Evolutionary conservation across 2,888 invertebrate species (phyloP), one percentile per base, ranked within the genome.

Genomic region (Nebria brevicollis): DNA sequence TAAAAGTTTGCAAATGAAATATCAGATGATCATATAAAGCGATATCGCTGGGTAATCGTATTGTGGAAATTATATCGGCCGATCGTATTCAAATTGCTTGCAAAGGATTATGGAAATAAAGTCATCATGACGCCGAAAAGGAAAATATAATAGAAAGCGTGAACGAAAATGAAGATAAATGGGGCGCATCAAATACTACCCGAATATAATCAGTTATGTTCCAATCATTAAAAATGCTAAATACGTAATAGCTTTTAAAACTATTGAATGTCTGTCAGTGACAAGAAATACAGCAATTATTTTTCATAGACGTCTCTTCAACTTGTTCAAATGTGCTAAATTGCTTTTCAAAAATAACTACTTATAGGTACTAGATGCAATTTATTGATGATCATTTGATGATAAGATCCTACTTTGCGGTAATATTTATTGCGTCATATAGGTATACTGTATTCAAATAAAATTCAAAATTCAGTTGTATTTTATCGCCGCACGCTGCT

Each of bases 181-280:
- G 74, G 74, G 15, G 73, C 43, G 66, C 25, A 74, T 20, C 20
- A 20, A 20, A 34, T 34, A 34, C 34, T 34, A 34, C 5, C 2
- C 34, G 34, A 66, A 75, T 75, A 79, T 42, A 73, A 42, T 68
- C 43, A 68, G 66, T 79, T 79, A 79, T 79, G 66, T 75, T 79
- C 79, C 68, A 79, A 75, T 79, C 79, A 75, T 79, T 79, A 68
- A 75, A 79, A 79, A 75, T 43, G 79, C 74, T 75, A 74, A n/a
- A 13, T 66, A 26, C 68, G 75, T 75, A 75, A 79, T 79, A 79
- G 79, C 74, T 79, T 79, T 54, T 68, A 77, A 7, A 77, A 7
- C 65, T 73, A 73, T 79, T 79, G 74, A 79, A 43, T 68, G 66
- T 42, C 66, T 79, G 79, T 79, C 79, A 79, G 42, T 75, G 74